Base-by-base conservation (phyloP, 2,888 invertebrate species). In the Melinaea menophilus region DNA sequence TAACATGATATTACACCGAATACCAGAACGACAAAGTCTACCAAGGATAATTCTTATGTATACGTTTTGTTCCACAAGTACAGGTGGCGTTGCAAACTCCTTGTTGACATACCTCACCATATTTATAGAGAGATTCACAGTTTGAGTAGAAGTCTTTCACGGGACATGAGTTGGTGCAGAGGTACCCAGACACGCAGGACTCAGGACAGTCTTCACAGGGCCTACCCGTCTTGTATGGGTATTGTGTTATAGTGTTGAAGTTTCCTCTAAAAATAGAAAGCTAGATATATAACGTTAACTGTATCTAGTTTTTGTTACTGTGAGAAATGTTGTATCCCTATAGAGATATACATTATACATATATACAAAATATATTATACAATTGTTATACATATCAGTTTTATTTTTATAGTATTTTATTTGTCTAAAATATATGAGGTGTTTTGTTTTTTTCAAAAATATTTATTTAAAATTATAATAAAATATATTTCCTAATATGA, bases 111-210 rank as follows among this genome's bases (percentile, higher is more conserved):
- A 82, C 71, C 45, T 75, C 76, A 67, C 84, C 56, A 87, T 86
- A 76, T 12, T 72, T 62, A 68, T 92, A 82, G 34, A 96, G 85
- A 61, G 94, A 92, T 31, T 84, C 86, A 80, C 96, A 96, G 83
- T 96, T 96, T 60, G 93, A 92, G 93, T 93, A 96, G 47, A 91
- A 84, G 80, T 95, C 95, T 51, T 93, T 93, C 67, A 91, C 91
- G 47, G 91, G 90, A 75, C 96, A 96, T 0, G 93, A 78, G 85
- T 96, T 96, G 48, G 92, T 93, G 84, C 96, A 96, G n/a, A 96
- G 91, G 69, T 92, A 90, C 46, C 91, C 92, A 11, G 91, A 87
- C 65, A 92, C 86, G 79, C 96, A 96, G 68, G 92, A 82, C 34
- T 89, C 84, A 31, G 92, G 92, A 77, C 96, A 96, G 61, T 92